Conservation (phyloP, 2,888 invertebrate species). For the Spodoptera littoralis region DNA sequence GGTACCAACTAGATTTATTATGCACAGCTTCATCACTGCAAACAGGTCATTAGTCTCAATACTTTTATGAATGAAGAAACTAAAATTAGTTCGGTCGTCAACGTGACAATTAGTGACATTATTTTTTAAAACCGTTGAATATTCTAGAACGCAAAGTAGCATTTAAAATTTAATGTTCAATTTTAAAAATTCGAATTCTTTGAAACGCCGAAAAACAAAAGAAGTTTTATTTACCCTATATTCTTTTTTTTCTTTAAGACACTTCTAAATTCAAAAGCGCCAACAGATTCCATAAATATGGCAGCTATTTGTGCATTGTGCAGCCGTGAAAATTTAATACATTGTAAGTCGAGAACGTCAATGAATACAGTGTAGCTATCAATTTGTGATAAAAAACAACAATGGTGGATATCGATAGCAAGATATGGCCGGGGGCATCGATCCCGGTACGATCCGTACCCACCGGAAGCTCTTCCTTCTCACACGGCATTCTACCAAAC, state of each 20-base stretch:
- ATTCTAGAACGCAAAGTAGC: background rate
- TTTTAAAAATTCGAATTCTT: too few species aligned
- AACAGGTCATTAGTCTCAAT: constrained; percentile 24
- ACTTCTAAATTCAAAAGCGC: too few species aligned
- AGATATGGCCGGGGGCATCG: constrained; percentile 82
- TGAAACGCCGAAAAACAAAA: too few species aligned
- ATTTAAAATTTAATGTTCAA: too few species aligned
- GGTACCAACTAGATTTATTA: constrained; percentile 22
- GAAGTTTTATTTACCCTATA: too few species aligned
- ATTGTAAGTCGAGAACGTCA: constrained; percentile 62
- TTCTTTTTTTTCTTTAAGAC: too few species aligned
- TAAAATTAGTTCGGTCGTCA: constrained; percentile 28
- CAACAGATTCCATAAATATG: too few species aligned
- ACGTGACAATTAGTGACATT: constrained; percentile 17
- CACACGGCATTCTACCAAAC: constrained; percentile 80
- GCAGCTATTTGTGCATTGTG: too few species aligned
- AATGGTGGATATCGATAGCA: constrained; percentile 78
- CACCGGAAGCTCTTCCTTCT: constrained; percentile 87
- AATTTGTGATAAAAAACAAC: constrained; percentile 73
- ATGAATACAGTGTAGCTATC: constrained; percentile 67
- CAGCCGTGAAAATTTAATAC: constrained; percentile 27
- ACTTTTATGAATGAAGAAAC: constrained; percentile 30
- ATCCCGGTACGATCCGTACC: constrained; percentile 63
- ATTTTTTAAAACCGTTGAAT: constrained; percentile 27
- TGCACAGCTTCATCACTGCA: constrained; percentile 18